Evolutionary conservation across 2,888 invertebrate genomes (phyloP).

Genomic region (Oegoconia quadripuncta): DNA sequence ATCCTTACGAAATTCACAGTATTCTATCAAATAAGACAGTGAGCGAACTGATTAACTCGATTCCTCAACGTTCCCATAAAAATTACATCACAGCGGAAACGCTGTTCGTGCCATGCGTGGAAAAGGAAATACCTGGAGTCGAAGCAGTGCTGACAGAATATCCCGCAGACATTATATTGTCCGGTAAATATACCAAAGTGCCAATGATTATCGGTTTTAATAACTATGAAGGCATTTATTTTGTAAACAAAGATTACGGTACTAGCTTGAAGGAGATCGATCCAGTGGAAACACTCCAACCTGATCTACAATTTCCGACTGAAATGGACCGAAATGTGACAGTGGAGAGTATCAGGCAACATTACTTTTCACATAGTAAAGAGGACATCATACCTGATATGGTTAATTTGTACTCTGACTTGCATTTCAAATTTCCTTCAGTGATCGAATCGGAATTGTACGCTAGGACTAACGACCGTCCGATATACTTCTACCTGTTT

Average conservation of each 20-base stretch:
- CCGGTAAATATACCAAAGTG: slow-evolving; percentile 62
- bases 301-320: slow-evolving; percentile 53
- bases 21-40: slow-evolving; percentile 50
- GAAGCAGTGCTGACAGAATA: slow-evolving; percentile 53
- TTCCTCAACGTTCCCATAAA: slow-evolving; percentile 51
- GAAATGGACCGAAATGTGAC: slow-evolving; percentile 48
- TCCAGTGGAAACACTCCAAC: slow-evolving; percentile 38
- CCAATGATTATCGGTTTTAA: slow-evolving; percentile 70
- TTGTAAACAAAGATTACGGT: slow-evolving; percentile 58
- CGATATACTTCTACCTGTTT: slow-evolving; percentile 64
- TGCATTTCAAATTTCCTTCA: slow-evolving; percentile 62
- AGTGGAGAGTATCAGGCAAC: slow-evolving; percentile 37
- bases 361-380: slow-evolving; percentile 51
- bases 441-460: slow-evolving; percentile 58
- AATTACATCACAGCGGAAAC: slow-evolving; percentile 52
- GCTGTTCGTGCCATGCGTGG: slow-evolving; percentile 63
- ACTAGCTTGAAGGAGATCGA: slow-evolving; percentile 43
- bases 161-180: slow-evolving; percentile 48
- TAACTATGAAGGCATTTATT: slow-evolving; percentile 64
- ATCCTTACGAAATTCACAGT: slow-evolving; percentile 53
- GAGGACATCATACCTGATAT: slow-evolving; percentile 62
- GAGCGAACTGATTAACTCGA: slow-evolving; percentile 47
- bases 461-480: slow-evolving; percentile 48
- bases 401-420: slow-evolving; percentile 65
- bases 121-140: slow-evolving; percentile 53